These are phyloP conservation scores for Coptodon bakossiorum DNA, from an alignment of 2,113 vertebrate species.

Conservation along the genomic window DNA sequence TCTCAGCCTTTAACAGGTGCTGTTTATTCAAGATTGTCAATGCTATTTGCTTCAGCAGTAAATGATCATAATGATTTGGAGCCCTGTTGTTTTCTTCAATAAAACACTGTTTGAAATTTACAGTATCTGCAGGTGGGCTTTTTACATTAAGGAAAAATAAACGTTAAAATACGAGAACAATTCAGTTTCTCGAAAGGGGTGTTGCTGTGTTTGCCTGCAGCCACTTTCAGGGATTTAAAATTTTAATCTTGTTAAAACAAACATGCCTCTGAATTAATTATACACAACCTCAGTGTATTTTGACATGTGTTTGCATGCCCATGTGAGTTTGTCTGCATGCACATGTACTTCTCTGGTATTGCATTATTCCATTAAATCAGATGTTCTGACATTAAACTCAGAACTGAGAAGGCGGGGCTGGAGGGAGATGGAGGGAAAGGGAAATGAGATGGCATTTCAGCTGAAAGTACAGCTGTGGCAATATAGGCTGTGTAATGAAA, in stretches of 20 bases:
- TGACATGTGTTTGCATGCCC: background rate
- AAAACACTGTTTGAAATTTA: background rate
- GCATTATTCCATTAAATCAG: background rate
- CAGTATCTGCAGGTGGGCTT: background rate
- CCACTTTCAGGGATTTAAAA: background rate
- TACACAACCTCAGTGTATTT: background rate
- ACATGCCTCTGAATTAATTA: background rate
- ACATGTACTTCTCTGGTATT: background rate
- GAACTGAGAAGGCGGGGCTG: background rate
- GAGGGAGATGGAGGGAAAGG: background rate
- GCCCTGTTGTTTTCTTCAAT: background rate
- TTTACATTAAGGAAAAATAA: background rate
- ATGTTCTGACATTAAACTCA: background rate
- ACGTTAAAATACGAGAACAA: background rate
- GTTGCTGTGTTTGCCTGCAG: background rate
- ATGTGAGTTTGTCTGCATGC: background rate
- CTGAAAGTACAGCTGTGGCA: background rate
- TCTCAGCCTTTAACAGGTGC: background rate
- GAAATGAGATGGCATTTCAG: background rate
- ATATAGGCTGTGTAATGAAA: conserved; percentile 3
- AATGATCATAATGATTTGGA: background rate
- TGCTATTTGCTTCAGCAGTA: background rate
- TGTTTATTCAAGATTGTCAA: background rate
- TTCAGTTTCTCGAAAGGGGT: background rate
- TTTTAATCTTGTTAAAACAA: background rate